Evolutionary conservation across 2,797 vertebrate genomes (phyloP).

Genomic region (Picus viridis): DNA sequence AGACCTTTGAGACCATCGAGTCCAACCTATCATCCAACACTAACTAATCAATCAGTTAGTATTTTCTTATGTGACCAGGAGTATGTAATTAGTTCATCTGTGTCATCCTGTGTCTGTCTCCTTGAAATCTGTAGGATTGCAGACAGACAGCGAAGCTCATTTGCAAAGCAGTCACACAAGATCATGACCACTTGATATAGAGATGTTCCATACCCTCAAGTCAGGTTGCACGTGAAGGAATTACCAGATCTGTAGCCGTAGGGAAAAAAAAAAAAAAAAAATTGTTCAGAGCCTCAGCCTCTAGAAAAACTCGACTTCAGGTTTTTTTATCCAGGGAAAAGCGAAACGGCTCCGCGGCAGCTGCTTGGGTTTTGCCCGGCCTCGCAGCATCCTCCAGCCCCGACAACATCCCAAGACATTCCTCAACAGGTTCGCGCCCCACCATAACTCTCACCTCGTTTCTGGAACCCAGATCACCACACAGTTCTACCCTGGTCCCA

Average conservation of each 20-base stretch:
- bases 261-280: background rate
- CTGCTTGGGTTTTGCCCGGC: too few relatives aligned
- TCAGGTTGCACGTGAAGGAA: background rate
- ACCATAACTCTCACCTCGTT: background rate
- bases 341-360: background rate
- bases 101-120: background rate
- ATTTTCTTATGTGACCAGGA: background rate
- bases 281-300: background rate
- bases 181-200: background rate
- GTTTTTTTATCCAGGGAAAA: background rate
- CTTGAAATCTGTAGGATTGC: background rate
- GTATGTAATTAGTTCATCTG: background rate
- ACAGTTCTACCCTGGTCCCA: background rate
- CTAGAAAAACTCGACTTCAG: background rate
- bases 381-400: background rate
- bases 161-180: background rate
- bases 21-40: too few relatives aligned
- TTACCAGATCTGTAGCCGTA: background rate
- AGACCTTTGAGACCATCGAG: too few relatives aligned
- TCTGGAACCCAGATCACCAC: background rate
- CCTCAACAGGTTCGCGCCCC: rapidly evolving
- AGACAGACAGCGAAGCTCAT: background rate
- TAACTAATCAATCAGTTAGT: background rate
- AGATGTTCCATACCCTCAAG: background rate
- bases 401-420: background rate